Percentiles rank a stretch among this genome's conserved stretches.
Evolutionary conservation across 2,797 vertebrate species (phyloP).

Genomic region (Perodicticus potto): DNA sequence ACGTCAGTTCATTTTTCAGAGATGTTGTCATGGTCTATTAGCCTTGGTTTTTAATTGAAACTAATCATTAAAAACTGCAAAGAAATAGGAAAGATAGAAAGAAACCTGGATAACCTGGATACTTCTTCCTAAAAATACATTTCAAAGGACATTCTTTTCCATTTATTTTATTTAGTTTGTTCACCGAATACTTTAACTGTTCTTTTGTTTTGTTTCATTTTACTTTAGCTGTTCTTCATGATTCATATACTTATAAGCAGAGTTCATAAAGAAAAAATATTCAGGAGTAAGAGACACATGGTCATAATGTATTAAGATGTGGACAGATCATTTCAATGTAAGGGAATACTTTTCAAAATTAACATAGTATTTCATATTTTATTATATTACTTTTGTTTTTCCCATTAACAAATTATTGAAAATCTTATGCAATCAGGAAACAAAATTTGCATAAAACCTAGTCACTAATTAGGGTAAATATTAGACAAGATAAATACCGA

Average conservation of each 20-base stretch:
- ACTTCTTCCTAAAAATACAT: slow-evolving; percentile 69
- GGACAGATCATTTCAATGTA: slow-evolving; percentile 40
- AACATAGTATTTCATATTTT: slow-evolving; percentile 67
- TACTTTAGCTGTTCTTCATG: neutral
- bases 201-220: neutral
- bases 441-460: slow-evolving; percentile 1
- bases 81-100: slow-evolving; percentile 2
- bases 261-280: slow-evolving; percentile 56
- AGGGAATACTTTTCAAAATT: slow-evolving; percentile 39
- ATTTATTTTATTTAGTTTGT: slow-evolving; percentile 63
- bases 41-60: slow-evolving; percentile 66
- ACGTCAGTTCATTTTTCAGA: slow-evolving; percentile 71
- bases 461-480: neutral
- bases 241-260: slow-evolving; percentile 60
- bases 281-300: slow-evolving; percentile 51
- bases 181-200: neutral
- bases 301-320: slow-evolving; percentile 60
- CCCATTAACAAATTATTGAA: slow-evolving; percentile 57
- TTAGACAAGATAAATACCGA: neutral
- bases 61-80: slow-evolving; percentile 45
- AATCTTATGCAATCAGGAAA: slow-evolving; percentile 19
- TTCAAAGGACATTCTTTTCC: slow-evolving; percentile 71
- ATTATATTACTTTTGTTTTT: slow-evolving; percentile 32
- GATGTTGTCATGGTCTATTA: slow-evolving; percentile 49
- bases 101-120: slow-evolving; percentile 25